Evolutionary conservation across 2,113 vertebrate genomes (phyloP).

Genomic region (Furnarius figulus): DNA sequence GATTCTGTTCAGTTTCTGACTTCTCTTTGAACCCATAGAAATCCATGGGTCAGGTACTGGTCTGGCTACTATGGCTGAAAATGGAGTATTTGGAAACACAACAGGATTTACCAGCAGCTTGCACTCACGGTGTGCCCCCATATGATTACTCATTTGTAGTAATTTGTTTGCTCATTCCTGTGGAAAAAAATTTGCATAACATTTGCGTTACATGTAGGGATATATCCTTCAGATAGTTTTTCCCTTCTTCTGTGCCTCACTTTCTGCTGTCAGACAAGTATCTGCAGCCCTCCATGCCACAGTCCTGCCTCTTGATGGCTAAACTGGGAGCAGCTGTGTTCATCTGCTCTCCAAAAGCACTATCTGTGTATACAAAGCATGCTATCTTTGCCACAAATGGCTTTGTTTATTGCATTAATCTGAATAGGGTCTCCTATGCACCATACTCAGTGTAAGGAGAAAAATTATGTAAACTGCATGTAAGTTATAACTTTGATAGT

Average conservation of each 20-base stretch:
- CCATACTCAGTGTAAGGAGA: not conserved
- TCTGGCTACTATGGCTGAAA: not conserved
- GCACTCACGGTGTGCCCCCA: no score
- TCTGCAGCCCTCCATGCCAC: not conserved
- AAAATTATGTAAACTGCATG: not conserved
- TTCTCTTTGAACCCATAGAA: not conserved
- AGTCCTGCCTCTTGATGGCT: not conserved
- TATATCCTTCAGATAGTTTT: not conserved
- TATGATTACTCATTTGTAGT: not conserved
- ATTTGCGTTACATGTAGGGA: not conserved
- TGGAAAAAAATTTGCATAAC: not conserved
- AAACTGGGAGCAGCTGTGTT: not conserved
- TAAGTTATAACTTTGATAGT: not conserved
- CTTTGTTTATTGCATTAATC: not conserved
- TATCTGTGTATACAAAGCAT: not conserved
- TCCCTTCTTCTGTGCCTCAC: not conserved
- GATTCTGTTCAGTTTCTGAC: not conserved
- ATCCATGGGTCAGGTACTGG: not conserved
- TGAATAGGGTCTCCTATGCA: not conserved
- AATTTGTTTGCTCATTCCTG: not conserved
- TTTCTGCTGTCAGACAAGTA: not conserved
- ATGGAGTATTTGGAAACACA: not conserved
- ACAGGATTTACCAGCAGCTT: not conserved
- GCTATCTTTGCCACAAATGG: not conserved
- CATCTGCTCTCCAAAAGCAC: not conserved